phyloP scores from a whole-genome alignment of 2,888 invertebrate species.

The Lochmaea capreae region DNA sequence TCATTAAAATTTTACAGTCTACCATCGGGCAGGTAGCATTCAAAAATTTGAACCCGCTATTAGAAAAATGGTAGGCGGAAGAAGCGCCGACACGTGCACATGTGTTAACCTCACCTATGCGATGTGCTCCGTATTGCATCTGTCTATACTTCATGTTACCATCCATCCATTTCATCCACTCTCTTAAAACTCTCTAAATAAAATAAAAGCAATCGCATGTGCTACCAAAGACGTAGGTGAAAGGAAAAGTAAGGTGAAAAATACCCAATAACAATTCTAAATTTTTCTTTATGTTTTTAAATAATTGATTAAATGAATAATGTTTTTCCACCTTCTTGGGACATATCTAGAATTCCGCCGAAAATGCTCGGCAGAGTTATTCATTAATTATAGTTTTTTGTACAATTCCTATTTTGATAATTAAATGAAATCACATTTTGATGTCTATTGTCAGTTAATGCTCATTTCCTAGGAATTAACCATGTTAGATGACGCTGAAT shows the following conservation, averaged over 20 bases:
- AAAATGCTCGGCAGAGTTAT: too few species aligned
- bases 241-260: background rate
- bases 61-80: conserved; percentile 49
- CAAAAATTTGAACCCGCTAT: conserved; percentile 28
- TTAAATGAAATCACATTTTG: too few species aligned
- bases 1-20: conserved; percentile 7
- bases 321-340: too few species aligned
- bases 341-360: too few species aligned
- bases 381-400: too few species aligned
- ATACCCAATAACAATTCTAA: background rate
- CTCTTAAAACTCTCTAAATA: conserved; percentile 48
- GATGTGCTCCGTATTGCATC: conserved; percentile 50
- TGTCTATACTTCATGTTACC: conserved; percentile 49
- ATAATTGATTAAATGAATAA: too few species aligned
- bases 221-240: conserved; percentile 36
- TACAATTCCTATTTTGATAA: too few species aligned
- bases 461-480: too few species aligned
- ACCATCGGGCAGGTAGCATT: conserved; percentile 24
- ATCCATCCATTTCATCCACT: conserved; percentile 24
- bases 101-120: conserved; percentile 44
- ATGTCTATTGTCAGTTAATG: too few species aligned
- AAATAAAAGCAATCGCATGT: conserved; percentile 49
- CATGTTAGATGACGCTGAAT: too few species aligned
- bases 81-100: conserved; percentile 54
- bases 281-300: too few species aligned